Evolutionary conservation across 2,113 vertebrate genomes (phyloP).

Genomic region (Plectropomus leopardus): DNA sequence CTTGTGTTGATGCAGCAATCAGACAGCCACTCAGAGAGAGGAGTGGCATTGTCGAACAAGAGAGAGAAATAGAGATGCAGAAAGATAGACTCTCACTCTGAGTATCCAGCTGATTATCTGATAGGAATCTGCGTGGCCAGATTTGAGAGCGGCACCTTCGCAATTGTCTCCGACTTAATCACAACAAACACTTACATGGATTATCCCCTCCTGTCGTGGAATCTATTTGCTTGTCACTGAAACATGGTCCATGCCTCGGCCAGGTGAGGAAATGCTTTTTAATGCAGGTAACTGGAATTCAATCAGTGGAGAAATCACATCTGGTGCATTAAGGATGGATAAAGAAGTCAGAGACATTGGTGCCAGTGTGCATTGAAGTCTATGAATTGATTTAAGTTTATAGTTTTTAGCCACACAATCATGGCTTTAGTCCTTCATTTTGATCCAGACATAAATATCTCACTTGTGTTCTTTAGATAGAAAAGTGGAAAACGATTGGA

Average conservation of each 20-base stretch:
- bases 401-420: background rate
- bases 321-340: slow-evolving; percentile 24
- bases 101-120: slow-evolving; percentile 70
- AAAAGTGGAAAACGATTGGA: background rate
- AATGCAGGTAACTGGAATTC: slow-evolving; percentile 67
- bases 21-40: slow-evolving; percentile 23
- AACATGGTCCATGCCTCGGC: slow-evolving; percentile 27
- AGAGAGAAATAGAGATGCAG: slow-evolving; percentile 32
- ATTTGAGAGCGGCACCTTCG: slow-evolving; percentile 45
- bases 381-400: slow-evolving; percentile 22
- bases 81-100: slow-evolving; percentile 29
- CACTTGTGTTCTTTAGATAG: background rate
- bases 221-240: slow-evolving; percentile 77
- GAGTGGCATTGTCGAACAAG: slow-evolving; percentile 34
- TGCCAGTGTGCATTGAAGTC: background rate
- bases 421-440: background rate
- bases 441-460: background rate
- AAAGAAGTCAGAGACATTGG: background rate
- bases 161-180: slow-evolving; percentile 70
- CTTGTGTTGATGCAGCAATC: slow-evolving; percentile 39
- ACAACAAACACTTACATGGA: slow-evolving; percentile 48
- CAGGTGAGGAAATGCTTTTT: slow-evolving; percentile 55
- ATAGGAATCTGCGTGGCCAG: slow-evolving; percentile 60
- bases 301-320: slow-evolving; percentile 45
- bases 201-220: slow-evolving; percentile 49